Conservation (phyloP, 2,797 vertebrate genomes). For the Poeciliopsis paucimaculata region DNA sequence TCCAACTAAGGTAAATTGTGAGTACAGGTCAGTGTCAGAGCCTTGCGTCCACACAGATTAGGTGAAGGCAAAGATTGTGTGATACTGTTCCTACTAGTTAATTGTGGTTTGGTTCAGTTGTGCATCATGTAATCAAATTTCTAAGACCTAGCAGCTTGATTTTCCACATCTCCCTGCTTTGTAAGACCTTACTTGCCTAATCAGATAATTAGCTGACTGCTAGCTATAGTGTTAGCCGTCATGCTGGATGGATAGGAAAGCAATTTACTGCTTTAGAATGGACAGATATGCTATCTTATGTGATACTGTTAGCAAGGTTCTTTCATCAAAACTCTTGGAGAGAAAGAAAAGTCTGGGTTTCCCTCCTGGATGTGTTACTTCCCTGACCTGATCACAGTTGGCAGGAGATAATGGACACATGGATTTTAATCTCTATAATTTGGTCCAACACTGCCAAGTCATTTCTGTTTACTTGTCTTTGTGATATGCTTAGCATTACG, state of each 20-base stretch:
- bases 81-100: neutral
- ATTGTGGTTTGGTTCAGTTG: neutral
- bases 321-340: neutral
- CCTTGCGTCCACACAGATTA: neutral
- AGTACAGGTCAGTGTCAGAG: neutral
- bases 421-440: neutral
- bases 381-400: neutral
- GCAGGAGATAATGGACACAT: neutral
- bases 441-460: neutral
- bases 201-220: neutral
- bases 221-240: neutral
- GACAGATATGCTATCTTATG: neutral
- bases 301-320: neutral
- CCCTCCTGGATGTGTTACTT: neutral
- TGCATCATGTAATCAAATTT: neutral
- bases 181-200: neutral
- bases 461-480: neutral
- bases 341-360: neutral
- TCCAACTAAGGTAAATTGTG: neutral
- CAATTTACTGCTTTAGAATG: neutral
- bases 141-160: neutral
- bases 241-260: neutral
- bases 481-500: neutral
- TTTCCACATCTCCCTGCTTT: neutral
- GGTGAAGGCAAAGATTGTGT: neutral